Base-by-base conservation (phyloP, 2,113 vertebrate genomes). In the Setophaga coronata region DNA sequence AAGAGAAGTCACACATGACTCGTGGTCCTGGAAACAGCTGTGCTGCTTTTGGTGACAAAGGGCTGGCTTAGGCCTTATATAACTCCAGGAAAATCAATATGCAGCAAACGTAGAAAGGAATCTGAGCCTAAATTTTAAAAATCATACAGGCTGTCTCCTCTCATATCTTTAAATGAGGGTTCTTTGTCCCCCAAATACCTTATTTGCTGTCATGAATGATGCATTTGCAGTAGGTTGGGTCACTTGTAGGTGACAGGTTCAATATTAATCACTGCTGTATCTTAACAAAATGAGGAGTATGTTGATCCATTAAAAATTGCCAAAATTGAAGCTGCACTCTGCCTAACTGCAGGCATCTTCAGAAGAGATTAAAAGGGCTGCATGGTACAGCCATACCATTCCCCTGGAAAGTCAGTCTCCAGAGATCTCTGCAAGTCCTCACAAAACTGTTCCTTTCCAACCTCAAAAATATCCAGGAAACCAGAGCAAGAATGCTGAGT, bases 11-110 rank as follows among this genome's bases (percentile, higher is more conserved):
- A 85, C 81, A 74, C 56, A 82, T 66, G 82, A 96, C 67, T 96
- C 80, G 87, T 34, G 80, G 81, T 85, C 60, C 79, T 94, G 88
- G 82, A 94, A 94, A 96, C 93, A 95, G 88, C 90, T 97, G 92
- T 88, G 58, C 88, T 90, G 73, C 78, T 90, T 94, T 87, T 93
- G 92, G 74, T 93, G 88, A 93, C 92, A 93, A 90, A 90, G 48
- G 85, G 82, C 64, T 90, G 80, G 33, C 91, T 90, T 66, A 65
- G 62, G 82, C 79, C 42, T 97, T 91, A 92, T 40, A 28, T 89
- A 95, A 94, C 82, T 76, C 31, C 60, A 83, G 64, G 7, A 70
- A 81, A 86, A 90, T 95, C 82, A 81, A 89, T 71, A 82, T 79
- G 88, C 82, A 87, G 71, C 47, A 71, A 93, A 71, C 3, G 4